These are phyloP conservation scores for Lutjanus campechanus DNA, from an alignment of 2,797 vertebrate genomes.

Conservation along the genomic window DNA sequence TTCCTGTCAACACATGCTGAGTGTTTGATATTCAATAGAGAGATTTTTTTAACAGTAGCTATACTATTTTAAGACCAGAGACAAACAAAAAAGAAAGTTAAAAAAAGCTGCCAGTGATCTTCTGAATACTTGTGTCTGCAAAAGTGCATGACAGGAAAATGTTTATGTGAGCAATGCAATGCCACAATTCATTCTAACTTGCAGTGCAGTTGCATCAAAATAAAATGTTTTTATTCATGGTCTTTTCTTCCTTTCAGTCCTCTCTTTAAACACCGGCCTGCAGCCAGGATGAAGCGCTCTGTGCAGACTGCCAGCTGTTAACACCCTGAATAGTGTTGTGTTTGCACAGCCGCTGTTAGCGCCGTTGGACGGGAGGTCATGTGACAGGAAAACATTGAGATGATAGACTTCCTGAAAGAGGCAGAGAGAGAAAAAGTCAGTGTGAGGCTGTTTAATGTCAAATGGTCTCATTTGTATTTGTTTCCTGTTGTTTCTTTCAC, in stretches of 20 bases:
- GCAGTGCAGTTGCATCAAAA: not conserved
- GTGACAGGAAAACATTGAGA: slow-evolving; percentile 63
- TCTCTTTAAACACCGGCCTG: not conserved
- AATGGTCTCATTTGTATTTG: not conserved
- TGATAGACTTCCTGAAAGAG: slow-evolving; percentile 54
- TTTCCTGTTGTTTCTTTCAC: not conserved
- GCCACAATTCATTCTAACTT: not conserved
- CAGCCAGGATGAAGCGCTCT: not conserved
- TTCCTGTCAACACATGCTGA: too few species aligned
- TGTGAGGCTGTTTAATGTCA: not conserved
- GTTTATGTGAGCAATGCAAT: not conserved
- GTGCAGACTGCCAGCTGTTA: slow-evolving; percentile 17
- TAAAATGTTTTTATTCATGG: not conserved
- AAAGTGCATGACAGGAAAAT: not conserved
- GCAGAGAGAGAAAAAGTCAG: not conserved
- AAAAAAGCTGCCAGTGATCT: not conserved
- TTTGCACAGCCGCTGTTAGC: slow-evolving; percentile 23
- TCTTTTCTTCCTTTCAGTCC: not conserved
- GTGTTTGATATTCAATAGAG: too few species aligned
- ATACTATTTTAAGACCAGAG: too few species aligned
- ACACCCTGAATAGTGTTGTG: slow-evolving; percentile 3
- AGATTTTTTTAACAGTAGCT: too few species aligned
- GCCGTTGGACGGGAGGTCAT: slow-evolving; percentile 7
- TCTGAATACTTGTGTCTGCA: not conserved
- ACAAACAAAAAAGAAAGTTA: not conserved